Evolutionary conservation across 2,888 invertebrate genomes (phyloP), one percentile per base, ranked within the genome.

Genomic region (Cantharis nigra): DNA sequence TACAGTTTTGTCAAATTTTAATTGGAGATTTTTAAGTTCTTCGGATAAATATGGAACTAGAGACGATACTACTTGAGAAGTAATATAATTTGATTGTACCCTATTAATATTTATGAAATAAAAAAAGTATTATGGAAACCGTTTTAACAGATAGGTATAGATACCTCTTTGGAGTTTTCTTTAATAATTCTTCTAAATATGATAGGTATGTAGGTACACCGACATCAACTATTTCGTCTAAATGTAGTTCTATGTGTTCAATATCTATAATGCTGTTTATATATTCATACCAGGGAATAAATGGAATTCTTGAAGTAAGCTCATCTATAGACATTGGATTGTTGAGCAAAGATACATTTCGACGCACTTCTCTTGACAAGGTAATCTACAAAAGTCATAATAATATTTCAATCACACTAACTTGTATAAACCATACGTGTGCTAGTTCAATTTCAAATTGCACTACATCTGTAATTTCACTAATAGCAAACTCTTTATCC

Each of bases 361-460:
- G 92, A 64, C 98, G 92, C 88, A 98, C 95, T 87, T 98, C 98
- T 83, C 94, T 92, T 7, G 97, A 96, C 86, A 95, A 89, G 7
- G 96, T 96, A 83, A 95, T 96, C 96, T 96, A 86, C 10, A 70
- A 69, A 30, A 49, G 9, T 18, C n/a, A 28, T 1, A 13, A 64
- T 71, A 64, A 30, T 33, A 63, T n/a, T 49, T 4, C 2, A 4
- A 14, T 10, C 9, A 20, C 3, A 20, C 13, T 62, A 2, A 33
- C 1, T 10, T 30, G n/a, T 9, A 5, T 11, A 70, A 67, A 76
- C 26, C 94, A 93, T 90, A 98, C 98, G 87, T 97, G 97, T 28
- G 98, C 98, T 75, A 98, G 91, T 82, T 92, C 90, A 80, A 95
- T 96, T 91, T 98, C 98, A 85, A 98, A 98, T 79, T 94, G 90